Base-by-base conservation (phyloP, 2,888 invertebrate genomes). In the Ochlodes sylvanus region DNA sequence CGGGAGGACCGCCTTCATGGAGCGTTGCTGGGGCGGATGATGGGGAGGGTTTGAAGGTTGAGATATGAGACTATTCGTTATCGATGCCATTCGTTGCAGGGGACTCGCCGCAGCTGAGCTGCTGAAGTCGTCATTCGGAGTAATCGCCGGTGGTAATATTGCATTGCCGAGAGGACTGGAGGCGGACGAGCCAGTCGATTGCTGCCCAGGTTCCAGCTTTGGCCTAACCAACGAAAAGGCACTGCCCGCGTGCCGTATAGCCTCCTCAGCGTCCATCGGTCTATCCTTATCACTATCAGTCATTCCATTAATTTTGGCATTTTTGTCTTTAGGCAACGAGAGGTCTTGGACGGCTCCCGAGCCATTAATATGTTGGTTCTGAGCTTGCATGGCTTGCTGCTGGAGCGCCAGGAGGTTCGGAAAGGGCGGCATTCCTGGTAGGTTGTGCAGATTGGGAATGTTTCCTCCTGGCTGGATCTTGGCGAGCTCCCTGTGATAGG, bases 1-100 rank as follows among this genome's bases (percentile, higher is more conserved):
- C 52, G 99, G 99, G 77, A 99, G 95, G 57, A 99, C 99, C 38
- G 99, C 98, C 92, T 98, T 98, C 80, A 98, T 95, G 15, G 99
- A 98, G 76, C 99, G 94, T 84, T 98, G 98, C 55, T 96, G 96
- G 15, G 96, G 95, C 63, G 96, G 94, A 81, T 98, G 98, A 84
- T 98, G 97, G 10, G 97, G 96, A 74, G 98, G 97, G 70, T 97
- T 95, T 70, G 97, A 96, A 69, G 97, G 97, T 94, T 98, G 97
- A 74, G 98, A 98, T 83, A 99, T 98, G 76, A 99, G 94, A 72
- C 98, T 98, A 88, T 99, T 99, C 56, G 99, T 99, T 79, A 99
- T 99, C 75, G 98, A 98, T 71, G 99, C 99, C 99, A 99, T 99
- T 82, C 99, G 94, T 88, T 99, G 99, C 63, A 99, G 93, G 0